Conservation (phyloP, 2,888 invertebrate genomes). For the Gibbula magus region DNA sequence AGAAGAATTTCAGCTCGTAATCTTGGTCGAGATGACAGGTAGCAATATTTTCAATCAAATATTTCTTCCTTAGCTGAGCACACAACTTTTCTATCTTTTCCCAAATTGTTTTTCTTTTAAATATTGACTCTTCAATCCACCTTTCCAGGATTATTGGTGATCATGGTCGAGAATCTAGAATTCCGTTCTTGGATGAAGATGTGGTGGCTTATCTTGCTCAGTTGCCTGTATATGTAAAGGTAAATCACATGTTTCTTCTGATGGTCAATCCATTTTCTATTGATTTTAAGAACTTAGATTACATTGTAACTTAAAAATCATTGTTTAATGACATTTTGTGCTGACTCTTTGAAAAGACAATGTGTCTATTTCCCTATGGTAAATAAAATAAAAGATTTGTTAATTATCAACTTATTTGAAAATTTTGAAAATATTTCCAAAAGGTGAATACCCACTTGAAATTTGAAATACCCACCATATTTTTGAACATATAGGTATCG, state of each 20-base stretch:
- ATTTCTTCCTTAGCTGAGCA: too few relatives aligned
- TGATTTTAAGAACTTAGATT: too few relatives aligned
- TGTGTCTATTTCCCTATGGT: too few relatives aligned
- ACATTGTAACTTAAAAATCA: too few relatives aligned
- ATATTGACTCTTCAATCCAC: background rate
- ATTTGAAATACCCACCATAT: too few relatives aligned
- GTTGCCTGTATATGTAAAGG: slow-evolving; percentile 77
- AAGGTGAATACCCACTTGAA: too few relatives aligned
- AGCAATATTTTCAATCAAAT: slow-evolving; percentile 2
- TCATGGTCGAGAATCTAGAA: slow-evolving; percentile 84
- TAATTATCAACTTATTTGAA: background rate
- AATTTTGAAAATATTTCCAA: too few relatives aligned
- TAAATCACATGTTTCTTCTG: slow-evolving; percentile 58
- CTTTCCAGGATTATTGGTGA: slow-evolving; percentile 86
- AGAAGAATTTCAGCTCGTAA: slow-evolving; percentile 91
- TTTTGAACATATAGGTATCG: too few relatives aligned
- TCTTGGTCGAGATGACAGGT: slow-evolving; percentile 91
- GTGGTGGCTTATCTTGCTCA: slow-evolving; percentile 77
- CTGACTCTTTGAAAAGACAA: too few relatives aligned
- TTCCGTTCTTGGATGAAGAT: slow-evolving; percentile 81
- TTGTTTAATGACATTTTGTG: too few relatives aligned
- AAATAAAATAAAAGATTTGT: background rate
- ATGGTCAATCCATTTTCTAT: too few relatives aligned
- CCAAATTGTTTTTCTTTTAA: background rate
- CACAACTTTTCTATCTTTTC: too few relatives aligned